These are phyloP conservation scores for Cosmia pyralina DNA, from an alignment of 2,888 invertebrate genomes.

Conservation along the genomic window DNA sequence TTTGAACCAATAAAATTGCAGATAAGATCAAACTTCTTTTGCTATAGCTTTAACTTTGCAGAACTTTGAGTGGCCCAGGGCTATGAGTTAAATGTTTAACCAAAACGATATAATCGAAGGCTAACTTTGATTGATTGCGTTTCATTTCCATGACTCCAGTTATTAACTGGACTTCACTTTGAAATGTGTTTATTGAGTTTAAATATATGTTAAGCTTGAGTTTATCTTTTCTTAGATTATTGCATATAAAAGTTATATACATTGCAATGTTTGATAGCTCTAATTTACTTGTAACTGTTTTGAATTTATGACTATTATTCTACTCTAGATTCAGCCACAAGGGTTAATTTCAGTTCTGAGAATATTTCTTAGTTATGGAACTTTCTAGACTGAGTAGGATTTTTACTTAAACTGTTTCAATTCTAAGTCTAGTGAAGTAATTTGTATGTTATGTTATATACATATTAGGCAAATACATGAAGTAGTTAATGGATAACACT, in stretches of 20 bases:
- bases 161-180: constrained; percentile 57
- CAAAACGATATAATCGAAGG: constrained; percentile 65
- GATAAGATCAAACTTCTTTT: constrained; percentile 36
- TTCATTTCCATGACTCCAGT: constrained; percentile 53
- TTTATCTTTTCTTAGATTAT: constrained; percentile 27
- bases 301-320: constrained; percentile 7
- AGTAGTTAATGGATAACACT: constrained; percentile 7
- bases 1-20: constrained; percentile 20
- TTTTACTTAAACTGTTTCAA: constrained; percentile 20
- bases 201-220: constrained; percentile 24
- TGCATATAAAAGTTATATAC: neutral
- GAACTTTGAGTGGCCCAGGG: constrained; percentile 38
- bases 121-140: constrained; percentile 71
- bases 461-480: neutral
- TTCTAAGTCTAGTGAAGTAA: neutral
- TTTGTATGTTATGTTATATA: neutral
- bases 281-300: constrained; percentile 26
- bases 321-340: constrained; percentile 1
- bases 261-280: constrained; percentile 10
- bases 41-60: constrained; percentile 21
- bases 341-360: constrained; percentile 7
- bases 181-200: constrained; percentile 55
- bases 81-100: constrained; percentile 53
- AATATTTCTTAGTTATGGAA: constrained; percentile 37
- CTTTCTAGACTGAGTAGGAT: constrained; percentile 13